Base-by-base conservation (phyloP, 2,797 vertebrate genomes). In the Crenuchus spilurus region DNA sequence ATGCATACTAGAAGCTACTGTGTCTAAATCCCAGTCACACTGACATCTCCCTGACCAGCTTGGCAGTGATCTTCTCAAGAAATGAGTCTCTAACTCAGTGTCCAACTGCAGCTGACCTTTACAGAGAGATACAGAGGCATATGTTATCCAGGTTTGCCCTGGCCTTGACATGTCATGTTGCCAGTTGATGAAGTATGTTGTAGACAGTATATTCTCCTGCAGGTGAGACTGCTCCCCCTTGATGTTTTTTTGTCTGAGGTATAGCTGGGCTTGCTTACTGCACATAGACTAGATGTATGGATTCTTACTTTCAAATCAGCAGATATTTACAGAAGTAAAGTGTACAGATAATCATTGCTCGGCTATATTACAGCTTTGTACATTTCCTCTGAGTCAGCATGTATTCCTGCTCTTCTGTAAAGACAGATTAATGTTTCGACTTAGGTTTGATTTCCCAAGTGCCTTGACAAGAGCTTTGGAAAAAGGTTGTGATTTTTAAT, bases 341-440 rank as follows among this genome's bases (percentile, higher is more conserved):
- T 62, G 22, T 62, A 44, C 28, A 41, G 26, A 44, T 61, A 60
- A 42, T 54, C 37, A 3, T 2, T 16, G 14, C 20, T 28, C 18
- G 14, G 35, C 65, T 70, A 28, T 55, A 55, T 70, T 70, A 70
- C 22, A 63, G 60, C 48, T n/a, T 10, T n/a, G 24, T 39, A 16
- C 22, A 18, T 75, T 75, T 63, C 58, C 37, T 54, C 18, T 0
- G 37, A 63, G 66, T 75, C 66, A 62, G 66, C 73, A 69, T 49
- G 46, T 60, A 61, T 52, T 75, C 44, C 35, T 64, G 58, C 28
- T 62, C 44, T 64, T 37, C 16, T 52, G 16, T 67, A 44, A 61
- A 41, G 70, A 75, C 68, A 69, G 62, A 71, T 72, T 68, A 78
- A 48, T 2, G 49, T 74, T 61, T 58, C n/a, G 14, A 51, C 64